Base-by-base conservation (phyloP, 2,888 invertebrate species). In the Torymus aiolomorphi region DNA sequence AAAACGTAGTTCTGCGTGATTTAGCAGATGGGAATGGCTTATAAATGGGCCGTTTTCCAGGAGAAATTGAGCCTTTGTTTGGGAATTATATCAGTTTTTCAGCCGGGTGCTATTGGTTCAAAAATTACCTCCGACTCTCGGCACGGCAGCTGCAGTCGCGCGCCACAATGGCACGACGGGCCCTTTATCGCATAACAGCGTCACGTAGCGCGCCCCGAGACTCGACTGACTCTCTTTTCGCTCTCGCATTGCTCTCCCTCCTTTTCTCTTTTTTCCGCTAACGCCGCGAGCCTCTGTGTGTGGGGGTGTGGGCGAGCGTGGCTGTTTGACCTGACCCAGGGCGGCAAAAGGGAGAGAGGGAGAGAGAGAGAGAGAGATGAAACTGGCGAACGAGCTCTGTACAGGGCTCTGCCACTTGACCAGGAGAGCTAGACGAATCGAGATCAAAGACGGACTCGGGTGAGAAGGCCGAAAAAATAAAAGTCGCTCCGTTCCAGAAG, bases 51-150 rank as follows among this genome's bases (percentile, higher is more conserved):
- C 57, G 59, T 51, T 78, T 63, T 73, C 20, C 57, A 14, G 42
- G 20, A 73, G 51, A 67, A 75, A 75, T 62, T 54, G 75, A 75
- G 56, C 63, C 49, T 57, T 76, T 76, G 71, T 72, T 76, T 62
- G 67, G 42, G 78, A 76, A 80, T 80, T 67, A 69, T 61, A 80
- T 76, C 72, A 61, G 62, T 71, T 70, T 70, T 63, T 70, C 76
- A 67, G 56, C 61, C 67, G 66, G 61, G 75, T 67, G 67, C 62
- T 76, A 69, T 69, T 69, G 65, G 52, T 63, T 59, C 57, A 71
- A 75, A 79, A 75, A 79, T 75, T 66, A 59, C 59, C 57, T 31
- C 52, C 2, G 42, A 42, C 8, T 42, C 42, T 42, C 42, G 42
- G 42, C 42, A 8, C 31, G 31, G 31, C 5, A 5, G 31, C 31